A percentile compares a stretch with the other conserved stretches of the same genome.
Conservation (phyloP, 2,888 invertebrate species). For the Drosophila helvetica region DNA sequence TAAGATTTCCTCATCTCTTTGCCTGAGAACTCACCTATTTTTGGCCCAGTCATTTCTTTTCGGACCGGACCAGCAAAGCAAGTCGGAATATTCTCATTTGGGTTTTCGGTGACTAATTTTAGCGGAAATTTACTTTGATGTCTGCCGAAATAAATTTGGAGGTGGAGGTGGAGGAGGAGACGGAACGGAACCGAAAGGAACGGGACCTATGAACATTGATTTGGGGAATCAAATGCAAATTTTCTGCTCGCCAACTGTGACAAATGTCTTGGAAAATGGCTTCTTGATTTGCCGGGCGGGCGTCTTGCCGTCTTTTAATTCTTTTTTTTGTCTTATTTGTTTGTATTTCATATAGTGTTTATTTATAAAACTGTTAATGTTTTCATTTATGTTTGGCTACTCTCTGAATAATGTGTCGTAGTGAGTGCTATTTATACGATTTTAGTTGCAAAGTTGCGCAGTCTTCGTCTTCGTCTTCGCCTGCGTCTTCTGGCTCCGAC, state of each 20-base stretch:
- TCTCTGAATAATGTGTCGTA: slow-evolving; percentile 34
- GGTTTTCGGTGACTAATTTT: slow-evolving; percentile 63
- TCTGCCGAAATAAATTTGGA: slow-evolving; percentile 46
- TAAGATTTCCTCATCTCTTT: slow-evolving; percentile 32
- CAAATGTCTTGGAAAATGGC: slow-evolving; percentile 39
- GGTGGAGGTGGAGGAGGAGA: background rate
- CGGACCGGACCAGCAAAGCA: slow-evolving; percentile 22
- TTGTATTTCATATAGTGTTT: slow-evolving; percentile 20
- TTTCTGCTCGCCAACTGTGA: slow-evolving; percentile 21
- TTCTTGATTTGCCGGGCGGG: slow-evolving; percentile 24
- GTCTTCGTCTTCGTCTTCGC: slow-evolving; percentile 23
- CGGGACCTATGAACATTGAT: slow-evolving; percentile 17
- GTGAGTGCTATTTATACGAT: slow-evolving; percentile 63
- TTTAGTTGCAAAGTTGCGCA: slow-evolving; percentile 66
- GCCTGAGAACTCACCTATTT: slow-evolving; percentile 41
- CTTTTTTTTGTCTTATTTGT: slow-evolving; percentile 15
- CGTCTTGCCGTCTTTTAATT: slow-evolving; percentile 7
- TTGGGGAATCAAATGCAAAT: slow-evolving; percentile 22
- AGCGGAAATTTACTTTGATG: slow-evolving; percentile 68
- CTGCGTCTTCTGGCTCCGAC: background rate
- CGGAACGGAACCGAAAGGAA: too few relatives aligned
- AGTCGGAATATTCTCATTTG: slow-evolving; percentile 43
- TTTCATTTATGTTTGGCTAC: slow-evolving; percentile 35
- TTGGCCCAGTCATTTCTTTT: slow-evolving; percentile 56
- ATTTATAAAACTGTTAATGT: slow-evolving; percentile 36